Evolutionary conservation across 1,140 invertebrate species (phyloP).

Genomic region (Drosophila pandora): DNA sequence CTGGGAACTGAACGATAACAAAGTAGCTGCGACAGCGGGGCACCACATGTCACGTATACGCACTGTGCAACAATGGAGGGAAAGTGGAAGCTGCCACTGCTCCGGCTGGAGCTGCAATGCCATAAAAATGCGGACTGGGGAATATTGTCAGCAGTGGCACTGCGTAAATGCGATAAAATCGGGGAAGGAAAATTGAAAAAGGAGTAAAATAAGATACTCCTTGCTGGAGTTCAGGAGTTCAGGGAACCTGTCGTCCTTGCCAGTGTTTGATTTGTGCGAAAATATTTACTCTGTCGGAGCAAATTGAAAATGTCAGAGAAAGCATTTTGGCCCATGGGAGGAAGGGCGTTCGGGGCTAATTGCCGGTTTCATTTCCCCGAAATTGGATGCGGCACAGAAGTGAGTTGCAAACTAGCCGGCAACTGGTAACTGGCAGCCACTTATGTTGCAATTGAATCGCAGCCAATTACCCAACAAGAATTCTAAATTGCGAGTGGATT

Average conservation of each 20-base stretch:
- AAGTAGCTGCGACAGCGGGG: constrained; percentile 62
- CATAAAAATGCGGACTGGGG: constrained; percentile 56
- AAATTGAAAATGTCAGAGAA: constrained; percentile 43
- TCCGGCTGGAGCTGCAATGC: constrained; percentile 24
- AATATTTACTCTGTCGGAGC: constrained; percentile 32
- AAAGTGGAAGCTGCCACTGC: constrained; percentile 37
- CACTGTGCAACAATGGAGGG: constrained; percentile 71
- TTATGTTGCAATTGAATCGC: constrained; percentile 25
- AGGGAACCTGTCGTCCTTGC: background rate
- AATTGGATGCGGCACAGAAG: constrained; percentile 3
- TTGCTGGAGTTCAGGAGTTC: background rate
- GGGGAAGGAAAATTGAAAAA: constrained; percentile 55
- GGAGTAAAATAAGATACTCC: constrained; percentile 24
- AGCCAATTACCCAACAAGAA: constrained; percentile 35
- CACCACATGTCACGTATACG: constrained; percentile 72
- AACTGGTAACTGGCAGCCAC: constrained; percentile 19
- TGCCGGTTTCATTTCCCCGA: constrained; percentile 21
- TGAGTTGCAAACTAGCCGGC: constrained; percentile 14
- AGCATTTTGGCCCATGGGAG: constrained; percentile 27
- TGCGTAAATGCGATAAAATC: constrained; percentile 76
- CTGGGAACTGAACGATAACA: constrained; percentile 44
- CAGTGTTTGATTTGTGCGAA: constrained; percentile 46
- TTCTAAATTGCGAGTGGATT: constrained; percentile 17
- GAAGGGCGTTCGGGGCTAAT: constrained; percentile 34
- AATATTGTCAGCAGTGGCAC: constrained; percentile 27